phyloP scores from a whole-genome alignment of 2,888 invertebrate species.

The Tridacna gigas region DNA sequence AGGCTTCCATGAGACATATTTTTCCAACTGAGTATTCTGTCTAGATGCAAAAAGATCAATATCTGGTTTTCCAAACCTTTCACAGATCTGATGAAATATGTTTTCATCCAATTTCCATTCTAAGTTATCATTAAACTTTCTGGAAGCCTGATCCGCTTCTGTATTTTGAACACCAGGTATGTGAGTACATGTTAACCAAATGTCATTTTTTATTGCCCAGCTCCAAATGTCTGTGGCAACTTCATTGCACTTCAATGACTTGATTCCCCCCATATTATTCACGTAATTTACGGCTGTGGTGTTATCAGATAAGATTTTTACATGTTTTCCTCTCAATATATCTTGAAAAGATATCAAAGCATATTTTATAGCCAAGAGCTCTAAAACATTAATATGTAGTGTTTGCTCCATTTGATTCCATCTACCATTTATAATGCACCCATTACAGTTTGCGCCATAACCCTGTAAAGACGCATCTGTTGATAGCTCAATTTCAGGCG shows the following conservation, averaged over 20 bases:
- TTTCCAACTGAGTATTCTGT: slow-evolving; percentile 25
- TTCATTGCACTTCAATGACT: slow-evolving; percentile 5
- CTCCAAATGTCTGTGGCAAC: slow-evolving; percentile 34
- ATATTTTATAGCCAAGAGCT: slow-evolving; percentile 31
- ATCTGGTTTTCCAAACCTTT: slow-evolving; percentile 11
- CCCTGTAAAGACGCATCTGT: slow-evolving; percentile 42
- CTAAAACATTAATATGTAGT: slow-evolving; percentile 35
- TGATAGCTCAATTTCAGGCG: slow-evolving; percentile 7
- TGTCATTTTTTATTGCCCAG: slow-evolving; percentile 26
- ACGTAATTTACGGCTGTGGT: slow-evolving; percentile 45
- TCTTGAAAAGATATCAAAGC: slow-evolving; percentile 24
- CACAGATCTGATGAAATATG: slow-evolving; percentile 17
- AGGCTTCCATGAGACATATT: slow-evolving; percentile 41
- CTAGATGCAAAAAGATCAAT: slow-evolving; percentile 43
- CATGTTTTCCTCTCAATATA: slow-evolving; percentile 26
- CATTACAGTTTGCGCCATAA: slow-evolving; percentile 33
- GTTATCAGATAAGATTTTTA: slow-evolving; percentile 45
- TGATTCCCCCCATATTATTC: slow-evolving; percentile 47
- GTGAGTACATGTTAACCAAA: slow-evolving; percentile 36
- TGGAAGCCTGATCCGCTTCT: slow-evolving; percentile 11
- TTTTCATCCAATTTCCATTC: slow-evolving; percentile 33
- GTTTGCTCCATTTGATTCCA: slow-evolving; percentile 21
- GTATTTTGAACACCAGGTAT: slow-evolving; percentile 14
- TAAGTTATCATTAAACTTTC: slow-evolving; percentile 20
- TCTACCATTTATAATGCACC: slow-evolving; percentile 20